phyloP scores from a whole-genome alignment of 2,797 vertebrate species.

The Xiphorhynchus erythropygius region DNA sequence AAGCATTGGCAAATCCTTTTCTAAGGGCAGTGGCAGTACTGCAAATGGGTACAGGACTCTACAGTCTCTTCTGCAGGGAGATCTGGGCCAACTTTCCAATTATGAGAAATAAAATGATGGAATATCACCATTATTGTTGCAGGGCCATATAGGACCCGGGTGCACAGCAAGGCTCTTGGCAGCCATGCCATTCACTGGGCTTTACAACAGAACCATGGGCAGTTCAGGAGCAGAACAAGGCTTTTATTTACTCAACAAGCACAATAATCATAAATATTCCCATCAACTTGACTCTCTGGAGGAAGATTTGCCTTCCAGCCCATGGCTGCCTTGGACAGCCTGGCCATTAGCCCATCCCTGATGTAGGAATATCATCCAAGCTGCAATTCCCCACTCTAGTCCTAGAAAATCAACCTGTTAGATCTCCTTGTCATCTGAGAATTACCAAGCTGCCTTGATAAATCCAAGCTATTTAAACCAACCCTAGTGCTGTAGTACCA shows the following conservation, averaged over 20 bases:
- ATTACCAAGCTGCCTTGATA: neutral
- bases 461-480: neutral
- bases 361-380: neutral
- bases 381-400: fast-evolving
- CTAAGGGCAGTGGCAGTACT: neutral
- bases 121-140: neutral
- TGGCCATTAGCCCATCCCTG: neutral
- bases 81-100: neutral
- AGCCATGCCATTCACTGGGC: fast-evolving
- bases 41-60: neutral
- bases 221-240: neutral
- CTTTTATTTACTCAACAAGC: neutral
- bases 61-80: neutral
- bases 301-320: neutral
- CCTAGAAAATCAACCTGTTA: neutral
- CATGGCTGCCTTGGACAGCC: neutral
- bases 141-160: neutral
- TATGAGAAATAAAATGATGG: neutral
- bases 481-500: neutral
- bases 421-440: neutral
- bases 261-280: neutral
- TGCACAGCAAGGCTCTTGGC: neutral
- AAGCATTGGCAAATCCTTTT: neutral
- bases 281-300: neutral
- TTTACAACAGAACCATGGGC: neutral